Conservation (phyloP, 1,140 invertebrate species). For the Cryptotermes secundus region DNA sequence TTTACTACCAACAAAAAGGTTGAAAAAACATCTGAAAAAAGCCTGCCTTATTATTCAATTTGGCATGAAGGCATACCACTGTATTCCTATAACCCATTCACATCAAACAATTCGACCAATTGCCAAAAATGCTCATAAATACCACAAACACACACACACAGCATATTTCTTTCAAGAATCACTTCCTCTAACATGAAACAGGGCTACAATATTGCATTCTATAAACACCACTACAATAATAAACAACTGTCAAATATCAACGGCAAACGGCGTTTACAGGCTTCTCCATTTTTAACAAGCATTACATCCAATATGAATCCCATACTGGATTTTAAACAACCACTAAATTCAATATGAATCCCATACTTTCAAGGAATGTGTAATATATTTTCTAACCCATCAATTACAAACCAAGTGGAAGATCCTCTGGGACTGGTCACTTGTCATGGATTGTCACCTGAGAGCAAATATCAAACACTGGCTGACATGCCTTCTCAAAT, state of each 20-base stretch:
- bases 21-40: background rate
- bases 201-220: background rate
- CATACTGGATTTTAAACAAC: no score
- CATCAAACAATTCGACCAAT: no score
- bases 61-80: background rate
- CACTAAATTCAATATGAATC: constrained; percentile 3
- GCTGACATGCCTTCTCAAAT: constrained; percentile 46
- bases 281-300: no score
- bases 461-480: constrained; percentile 14
- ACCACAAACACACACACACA: no score
- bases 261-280: background rate
- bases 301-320: no score
- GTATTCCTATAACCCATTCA: background rate
- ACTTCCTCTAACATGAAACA: no score
- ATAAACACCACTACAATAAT: background rate
- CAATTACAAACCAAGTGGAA: constrained; percentile 34
- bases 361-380: background rate
- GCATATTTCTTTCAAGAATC: no score
- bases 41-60: background rate
- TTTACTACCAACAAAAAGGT: background rate
- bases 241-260: background rate
- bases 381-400: background rate
- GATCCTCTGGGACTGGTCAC: constrained; percentile 21
- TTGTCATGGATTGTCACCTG: constrained; percentile 28
- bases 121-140: no score